Conservation (phyloP, 1,140 invertebrate species). For the Plodia interpunctella region DNA sequence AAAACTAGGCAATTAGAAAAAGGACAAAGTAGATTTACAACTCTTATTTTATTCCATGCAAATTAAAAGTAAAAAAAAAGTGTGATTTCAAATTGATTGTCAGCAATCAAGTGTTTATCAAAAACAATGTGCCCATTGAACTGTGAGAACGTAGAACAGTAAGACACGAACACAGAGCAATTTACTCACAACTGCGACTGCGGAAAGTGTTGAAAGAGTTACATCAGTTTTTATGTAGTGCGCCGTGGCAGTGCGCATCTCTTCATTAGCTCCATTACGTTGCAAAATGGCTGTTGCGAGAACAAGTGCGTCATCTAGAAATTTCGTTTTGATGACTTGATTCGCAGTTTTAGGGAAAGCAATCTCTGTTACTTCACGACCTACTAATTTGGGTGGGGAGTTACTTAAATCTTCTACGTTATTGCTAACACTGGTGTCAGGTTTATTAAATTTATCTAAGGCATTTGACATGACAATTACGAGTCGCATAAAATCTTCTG, state of each 20-base stretch:
- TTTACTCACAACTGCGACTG: conserved; percentile 19
- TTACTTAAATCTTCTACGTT: no score
- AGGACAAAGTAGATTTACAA: no score
- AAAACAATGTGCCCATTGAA: neutral
- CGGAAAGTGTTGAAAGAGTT: conserved; percentile 23
- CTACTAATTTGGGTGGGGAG: no score
- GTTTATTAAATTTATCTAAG: no score
- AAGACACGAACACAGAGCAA: conserved; percentile 14
- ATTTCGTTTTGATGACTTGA: conserved; percentile 7
- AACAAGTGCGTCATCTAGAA: conserved; percentile 23
- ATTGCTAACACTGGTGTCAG: no score
- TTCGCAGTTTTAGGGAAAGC: neutral
- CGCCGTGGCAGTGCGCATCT: conserved; percentile 15
- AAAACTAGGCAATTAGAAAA: no score
- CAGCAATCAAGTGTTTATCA: no score
- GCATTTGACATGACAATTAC: no score
- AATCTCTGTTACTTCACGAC: neutral
- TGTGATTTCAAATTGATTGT: no score
- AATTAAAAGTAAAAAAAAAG: no score
- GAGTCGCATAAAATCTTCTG: no score
- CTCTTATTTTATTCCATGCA: no score
- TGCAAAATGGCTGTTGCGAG: conserved; percentile 37
- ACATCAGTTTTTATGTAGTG: conserved; percentile 42
- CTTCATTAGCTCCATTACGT: conserved; percentile 45
- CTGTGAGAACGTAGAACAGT: conserved; percentile 3